Evolutionary conservation across 2,888 invertebrate genomes (phyloP).

Genomic region (Eumacrocentrus americanus): DNA sequence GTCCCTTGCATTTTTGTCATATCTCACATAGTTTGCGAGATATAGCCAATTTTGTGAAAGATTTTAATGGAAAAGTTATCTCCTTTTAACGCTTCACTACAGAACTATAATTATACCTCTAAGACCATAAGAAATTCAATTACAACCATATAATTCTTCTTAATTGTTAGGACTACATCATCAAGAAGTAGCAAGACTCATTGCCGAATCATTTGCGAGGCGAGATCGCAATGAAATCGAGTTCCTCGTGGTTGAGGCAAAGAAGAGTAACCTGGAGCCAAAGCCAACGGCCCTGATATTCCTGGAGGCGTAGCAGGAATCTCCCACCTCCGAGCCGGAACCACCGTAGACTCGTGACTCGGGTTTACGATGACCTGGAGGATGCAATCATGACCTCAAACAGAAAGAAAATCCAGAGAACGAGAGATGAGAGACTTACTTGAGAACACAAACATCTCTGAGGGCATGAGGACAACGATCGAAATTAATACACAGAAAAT

Average conservation of each 20-base stretch:
- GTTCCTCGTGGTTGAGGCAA: slow-evolving; percentile 91
- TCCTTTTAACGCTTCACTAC: no score
- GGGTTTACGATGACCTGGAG: no score
- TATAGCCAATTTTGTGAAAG: no score
- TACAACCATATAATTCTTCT: no score
- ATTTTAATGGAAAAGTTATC: no score
- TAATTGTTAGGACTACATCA: slow-evolving; percentile 57
- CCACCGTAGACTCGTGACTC: slow-evolving; percentile 46
- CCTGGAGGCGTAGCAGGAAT: slow-evolving; percentile 84
- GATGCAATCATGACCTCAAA: no score
- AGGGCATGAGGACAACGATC: no score
- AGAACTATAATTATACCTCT: no score
- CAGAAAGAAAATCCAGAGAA: no score
- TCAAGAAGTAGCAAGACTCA: slow-evolving; percentile 84
- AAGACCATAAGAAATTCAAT: no score
- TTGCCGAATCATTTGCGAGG: slow-evolving; percentile 92
- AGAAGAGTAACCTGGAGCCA: slow-evolving; percentile 89
- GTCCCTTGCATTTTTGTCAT: not conserved
- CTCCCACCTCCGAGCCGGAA: slow-evolving; percentile 61
- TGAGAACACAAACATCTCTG: no score
- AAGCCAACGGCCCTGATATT: slow-evolving; percentile 90
- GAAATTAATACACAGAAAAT: slow-evolving; percentile 1
- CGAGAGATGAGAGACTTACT: no score
- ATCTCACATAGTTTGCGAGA: not conserved
- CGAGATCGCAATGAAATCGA: slow-evolving; percentile 88